phyloP scores from a whole-genome alignment of 2,888 invertebrate species.

The Sesamia inferens region DNA sequence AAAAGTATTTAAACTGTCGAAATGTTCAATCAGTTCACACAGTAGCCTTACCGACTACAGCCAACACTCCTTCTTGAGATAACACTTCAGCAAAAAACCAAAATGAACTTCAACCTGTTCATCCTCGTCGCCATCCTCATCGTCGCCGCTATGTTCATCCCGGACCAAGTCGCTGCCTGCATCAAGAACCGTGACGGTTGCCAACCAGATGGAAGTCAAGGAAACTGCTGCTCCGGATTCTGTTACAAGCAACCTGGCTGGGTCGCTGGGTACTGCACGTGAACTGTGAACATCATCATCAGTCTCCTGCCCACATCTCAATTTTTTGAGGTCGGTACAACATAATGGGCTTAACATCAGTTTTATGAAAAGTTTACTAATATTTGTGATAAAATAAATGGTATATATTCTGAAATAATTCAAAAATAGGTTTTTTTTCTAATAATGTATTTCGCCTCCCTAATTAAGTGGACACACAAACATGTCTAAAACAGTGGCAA shows the following conservation, averaged over 20 bases:
- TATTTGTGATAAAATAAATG: too few species aligned
- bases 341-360: too few species aligned
- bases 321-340: too few species aligned
- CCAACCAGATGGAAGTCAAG: conserved; percentile 1
- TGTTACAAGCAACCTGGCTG: conserved; percentile 8
- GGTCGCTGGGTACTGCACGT: conserved; percentile 1
- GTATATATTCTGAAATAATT: too few species aligned
- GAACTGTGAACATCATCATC: background rate
- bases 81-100: background rate
- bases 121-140: background rate
- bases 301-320: background rate
- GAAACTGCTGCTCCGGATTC: conserved; percentile 10
- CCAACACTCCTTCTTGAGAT: background rate
- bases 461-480: too few species aligned
- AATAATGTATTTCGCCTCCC: too few species aligned
- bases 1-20: background rate
- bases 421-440: too few species aligned
- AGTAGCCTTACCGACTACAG: background rate
- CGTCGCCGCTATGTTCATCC: background rate
- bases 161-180: background rate
- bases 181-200: too few species aligned
- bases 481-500: too few species aligned
- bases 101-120: background rate
- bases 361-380: too few species aligned
- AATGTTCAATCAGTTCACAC: background rate